Evolutionary conservation across 2,113 vertebrate genomes (phyloP).

Genomic region (Anarrhichthys ocellatus): DNA sequence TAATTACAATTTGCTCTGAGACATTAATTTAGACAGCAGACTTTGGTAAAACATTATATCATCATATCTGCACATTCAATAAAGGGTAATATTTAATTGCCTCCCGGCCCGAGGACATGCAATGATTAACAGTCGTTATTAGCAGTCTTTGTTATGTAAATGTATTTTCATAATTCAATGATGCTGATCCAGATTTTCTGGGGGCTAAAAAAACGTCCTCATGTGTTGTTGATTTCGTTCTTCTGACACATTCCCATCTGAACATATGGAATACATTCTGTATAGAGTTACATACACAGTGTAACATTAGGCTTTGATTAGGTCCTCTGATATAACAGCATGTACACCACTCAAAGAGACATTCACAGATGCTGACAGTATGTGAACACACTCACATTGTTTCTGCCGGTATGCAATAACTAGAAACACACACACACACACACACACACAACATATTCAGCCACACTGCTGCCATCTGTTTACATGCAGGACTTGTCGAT

Average conservation of each 20-base stretch:
- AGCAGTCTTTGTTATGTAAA: constrained; percentile 35
- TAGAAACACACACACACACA: constrained; percentile 1
- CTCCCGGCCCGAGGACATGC: neutral
- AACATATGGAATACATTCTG: neutral
- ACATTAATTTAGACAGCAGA: neutral
- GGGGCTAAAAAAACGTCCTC: neutral
- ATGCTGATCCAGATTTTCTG: constrained; percentile 21
- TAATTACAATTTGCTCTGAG: neutral
- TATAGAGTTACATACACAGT: constrained; percentile 9
- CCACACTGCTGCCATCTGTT: constrained; percentile 58
- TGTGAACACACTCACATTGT: neutral
- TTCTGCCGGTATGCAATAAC: neutral
- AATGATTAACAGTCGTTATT: constrained; percentile 21
- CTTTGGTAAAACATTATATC: neutral
- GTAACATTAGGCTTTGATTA: constrained; percentile 33
- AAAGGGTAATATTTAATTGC: constrained; percentile 21
- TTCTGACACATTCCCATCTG: neutral
- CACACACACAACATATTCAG: neutral
- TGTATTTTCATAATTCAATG: constrained; percentile 29
- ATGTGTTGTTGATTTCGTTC: neutral
- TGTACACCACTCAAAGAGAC: neutral
- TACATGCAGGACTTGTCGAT: constrained; percentile 31
- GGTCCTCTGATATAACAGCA: constrained; percentile 6
- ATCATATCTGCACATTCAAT: constrained; percentile 16
- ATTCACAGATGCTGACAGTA: neutral